Percentiles rank a stretch among this genome's conserved stretches.
Evolutionary conservation across 2,797 vertebrate species (phyloP).

Genomic region (Orestias chungarensis): DNA sequence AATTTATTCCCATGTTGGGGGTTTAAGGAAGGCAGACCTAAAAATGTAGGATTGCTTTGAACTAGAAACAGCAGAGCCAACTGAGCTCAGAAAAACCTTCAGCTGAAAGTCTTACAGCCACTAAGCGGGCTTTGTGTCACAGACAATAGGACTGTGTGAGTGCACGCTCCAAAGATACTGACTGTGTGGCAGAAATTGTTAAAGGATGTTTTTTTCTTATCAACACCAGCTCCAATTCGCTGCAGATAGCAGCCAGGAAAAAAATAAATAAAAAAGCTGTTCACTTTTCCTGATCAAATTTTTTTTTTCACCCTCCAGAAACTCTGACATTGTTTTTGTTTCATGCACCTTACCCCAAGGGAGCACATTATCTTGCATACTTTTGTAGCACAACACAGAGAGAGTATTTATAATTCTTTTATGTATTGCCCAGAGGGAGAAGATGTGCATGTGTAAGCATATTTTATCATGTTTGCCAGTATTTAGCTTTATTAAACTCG

Average conservation of each 20-base stretch:
- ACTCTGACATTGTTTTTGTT: conserved; percentile 38
- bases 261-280: conserved; percentile 12
- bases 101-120: conserved; percentile 36
- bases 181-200: conserved; percentile 29
- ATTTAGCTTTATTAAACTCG: conserved; percentile 46
- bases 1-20: background rate
- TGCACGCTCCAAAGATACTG: conserved; percentile 26
- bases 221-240: conserved; percentile 24
- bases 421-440: conserved; percentile 50
- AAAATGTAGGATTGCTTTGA: conserved; percentile 29
- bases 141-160: conserved; percentile 41
- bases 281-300: conserved; percentile 53
- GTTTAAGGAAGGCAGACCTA: background rate
- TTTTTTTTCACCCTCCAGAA: conserved; percentile 42
- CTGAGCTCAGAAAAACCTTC: conserved; percentile 39
- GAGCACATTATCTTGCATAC: conserved; percentile 58
- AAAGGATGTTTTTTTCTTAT: conserved; percentile 31
- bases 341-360: conserved; percentile 42
- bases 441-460: conserved; percentile 59
- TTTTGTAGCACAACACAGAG: conserved; percentile 52
- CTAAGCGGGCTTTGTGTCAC: conserved; percentile 43
- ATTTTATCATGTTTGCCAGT: conserved; percentile 49
- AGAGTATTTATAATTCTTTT: conserved; percentile 51
- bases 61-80: conserved; percentile 16
- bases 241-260: conserved; percentile 32